Percentiles rank a stretch among this genome's conserved stretches.
Conservation (phyloP, 2,113 vertebrate species). For the Clupea harengus region DNA sequence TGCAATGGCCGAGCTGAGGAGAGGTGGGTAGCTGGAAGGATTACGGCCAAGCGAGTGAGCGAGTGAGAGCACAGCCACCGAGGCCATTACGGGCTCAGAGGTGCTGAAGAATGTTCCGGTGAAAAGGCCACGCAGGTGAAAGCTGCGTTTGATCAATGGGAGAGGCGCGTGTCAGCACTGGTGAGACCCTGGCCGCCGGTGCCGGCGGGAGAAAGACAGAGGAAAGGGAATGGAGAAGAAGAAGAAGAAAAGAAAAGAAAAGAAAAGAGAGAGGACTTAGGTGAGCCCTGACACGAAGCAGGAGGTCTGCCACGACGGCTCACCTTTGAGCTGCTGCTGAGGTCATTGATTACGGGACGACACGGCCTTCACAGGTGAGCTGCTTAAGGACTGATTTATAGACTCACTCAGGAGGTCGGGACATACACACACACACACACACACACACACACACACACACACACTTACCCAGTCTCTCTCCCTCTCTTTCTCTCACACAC, state of each 20-base stretch:
- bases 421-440: slow-evolving; percentile 71
- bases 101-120: slow-evolving; percentile 56
- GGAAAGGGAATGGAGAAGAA: slow-evolving; percentile 25
- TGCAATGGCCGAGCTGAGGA: slow-evolving; percentile 54
- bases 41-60: slow-evolving; percentile 11
- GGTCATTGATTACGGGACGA: slow-evolving; percentile 51
- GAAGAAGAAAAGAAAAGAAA: no score
- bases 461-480: no score
- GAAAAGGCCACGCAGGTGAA: slow-evolving; percentile 56
- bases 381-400: slow-evolving; percentile 65
- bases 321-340: slow-evolving; percentile 60
- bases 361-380: slow-evolving; percentile 62
- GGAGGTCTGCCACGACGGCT: slow-evolving; percentile 25
- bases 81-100: slow-evolving; percentile 44
- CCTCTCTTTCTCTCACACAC: neutral
- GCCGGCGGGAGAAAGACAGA: slow-evolving; percentile 17
- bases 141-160: slow-evolving; percentile 67
- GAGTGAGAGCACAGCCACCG: slow-evolving; percentile 45
- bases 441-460: slow-evolving; percentile 29
- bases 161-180: slow-evolving; percentile 65
- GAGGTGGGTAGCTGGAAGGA: slow-evolving; percentile 59
- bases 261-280: slow-evolving; percentile 53
- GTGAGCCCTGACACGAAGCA: slow-evolving; percentile 60
- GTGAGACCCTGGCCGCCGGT: slow-evolving; percentile 49
- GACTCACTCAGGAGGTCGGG: slow-evolving; percentile 40